Evolutionary conservation across 2,888 invertebrate genomes (phyloP).

Genomic region (Euproctis similis): DNA sequence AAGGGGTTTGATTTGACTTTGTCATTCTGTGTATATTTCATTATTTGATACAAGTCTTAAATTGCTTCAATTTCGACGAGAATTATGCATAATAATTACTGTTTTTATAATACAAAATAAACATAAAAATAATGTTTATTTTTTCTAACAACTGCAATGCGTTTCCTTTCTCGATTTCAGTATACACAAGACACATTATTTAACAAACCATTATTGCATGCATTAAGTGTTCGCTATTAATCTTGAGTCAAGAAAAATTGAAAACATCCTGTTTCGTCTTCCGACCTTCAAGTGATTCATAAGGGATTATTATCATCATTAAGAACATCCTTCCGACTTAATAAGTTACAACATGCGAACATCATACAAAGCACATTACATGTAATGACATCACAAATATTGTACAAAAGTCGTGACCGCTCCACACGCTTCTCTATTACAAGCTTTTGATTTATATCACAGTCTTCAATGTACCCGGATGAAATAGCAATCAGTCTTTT

Average conservation of each 20-base stretch:
- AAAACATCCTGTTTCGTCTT: conserved; percentile 1
- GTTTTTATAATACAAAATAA: too few species aligned
- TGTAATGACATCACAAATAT: conserved; percentile 13
- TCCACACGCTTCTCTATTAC: conserved; percentile 15
- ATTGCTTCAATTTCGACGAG: too few species aligned
- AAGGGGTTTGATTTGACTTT: too few species aligned
- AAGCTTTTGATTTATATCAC: conserved; percentile 16
- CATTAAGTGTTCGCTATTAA: neutral
- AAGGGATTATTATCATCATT: conserved; percentile 1
- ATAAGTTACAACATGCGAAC: conserved; percentile 5
- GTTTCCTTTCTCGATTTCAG: too few species aligned
- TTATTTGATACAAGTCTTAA: too few species aligned
- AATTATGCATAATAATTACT: too few species aligned
- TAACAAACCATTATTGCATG: too few species aligned
- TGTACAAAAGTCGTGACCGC: conserved; percentile 17
- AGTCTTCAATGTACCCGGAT: conserved; percentile 9
- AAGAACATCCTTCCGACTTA: conserved; percentile 6
- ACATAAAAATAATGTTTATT: too few species aligned
- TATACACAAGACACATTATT: too few species aligned
- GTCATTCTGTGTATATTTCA: too few species aligned
- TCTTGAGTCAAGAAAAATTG: neutral
- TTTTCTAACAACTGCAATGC: too few species aligned
- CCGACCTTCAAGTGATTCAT: conserved; percentile 6
- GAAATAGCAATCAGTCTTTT: conserved; percentile 3
- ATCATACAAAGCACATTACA: conserved; percentile 9